phyloP scores from a whole-genome alignment of 2,113 vertebrate species.

The Uropsilus gracilis region DNA sequence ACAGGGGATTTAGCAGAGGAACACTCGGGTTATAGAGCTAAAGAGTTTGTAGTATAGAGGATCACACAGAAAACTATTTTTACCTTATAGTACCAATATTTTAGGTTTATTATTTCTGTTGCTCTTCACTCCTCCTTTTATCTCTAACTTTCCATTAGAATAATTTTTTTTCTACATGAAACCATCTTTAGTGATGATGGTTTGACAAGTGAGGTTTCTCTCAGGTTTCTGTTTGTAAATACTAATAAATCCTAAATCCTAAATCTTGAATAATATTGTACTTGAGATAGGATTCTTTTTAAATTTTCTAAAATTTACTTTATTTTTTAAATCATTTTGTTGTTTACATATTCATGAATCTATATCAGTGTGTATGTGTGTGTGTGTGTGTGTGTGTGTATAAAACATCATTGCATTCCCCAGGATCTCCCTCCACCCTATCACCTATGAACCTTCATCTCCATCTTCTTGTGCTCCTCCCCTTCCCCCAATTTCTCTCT shows the following conservation, averaged over 20 bases:
- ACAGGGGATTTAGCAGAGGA: not conserved
- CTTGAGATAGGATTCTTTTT: not conserved
- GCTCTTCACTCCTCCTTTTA: not conserved
- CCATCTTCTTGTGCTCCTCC: no score
- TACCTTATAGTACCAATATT: not conserved
- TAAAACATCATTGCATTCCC: no score
- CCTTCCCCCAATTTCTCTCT: no score
- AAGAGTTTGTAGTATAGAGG: not conserved
- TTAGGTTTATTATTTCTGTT: not conserved
- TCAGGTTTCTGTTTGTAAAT: not conserved
- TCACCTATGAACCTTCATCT: no score
- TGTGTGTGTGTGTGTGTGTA: no score
- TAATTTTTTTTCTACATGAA: not conserved
- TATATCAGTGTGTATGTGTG: no score
- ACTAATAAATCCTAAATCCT: not conserved
- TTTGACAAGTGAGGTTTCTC: not conserved
- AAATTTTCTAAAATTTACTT: not conserved
- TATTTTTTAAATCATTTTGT: not conserved
- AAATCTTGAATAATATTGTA: not conserved
- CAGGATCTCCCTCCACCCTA: no score
- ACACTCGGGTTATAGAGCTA: no score
- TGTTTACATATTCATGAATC: not conserved
- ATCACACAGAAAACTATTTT: not conserved
- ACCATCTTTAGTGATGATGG: not conserved
- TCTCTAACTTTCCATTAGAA: not conserved